Evolutionary conservation across 2,888 invertebrate species (phyloP).

Genomic region (Microplitis deprimator): DNA sequence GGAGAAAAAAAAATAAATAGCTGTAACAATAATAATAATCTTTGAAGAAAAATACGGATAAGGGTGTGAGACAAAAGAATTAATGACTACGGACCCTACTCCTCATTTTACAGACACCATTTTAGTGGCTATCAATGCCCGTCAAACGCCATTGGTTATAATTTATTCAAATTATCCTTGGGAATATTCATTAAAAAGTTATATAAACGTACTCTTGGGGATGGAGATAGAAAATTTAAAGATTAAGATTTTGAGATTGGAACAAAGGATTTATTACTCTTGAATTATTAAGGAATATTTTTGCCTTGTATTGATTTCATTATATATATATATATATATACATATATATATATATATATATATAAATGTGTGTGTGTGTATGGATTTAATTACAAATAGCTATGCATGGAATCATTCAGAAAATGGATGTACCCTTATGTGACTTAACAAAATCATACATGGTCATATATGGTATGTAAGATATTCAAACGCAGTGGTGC

Average conservation of each 20-base stretch:
- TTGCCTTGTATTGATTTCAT: conserved; percentile 9
- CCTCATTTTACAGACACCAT: conserved; percentile 8
- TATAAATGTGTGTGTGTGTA: too few species aligned
- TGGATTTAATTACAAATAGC: too few species aligned
- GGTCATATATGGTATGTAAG: too few species aligned
- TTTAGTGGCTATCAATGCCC: conserved; percentile 63
- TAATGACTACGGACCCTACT: conserved; percentile 22
- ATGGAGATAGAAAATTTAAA: background rate
- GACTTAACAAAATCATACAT: too few species aligned
- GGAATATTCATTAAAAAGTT: conserved; percentile 70
- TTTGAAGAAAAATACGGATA: conserved; percentile 50
- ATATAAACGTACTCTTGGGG: conserved; percentile 27
- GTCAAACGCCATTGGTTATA: conserved; percentile 71
- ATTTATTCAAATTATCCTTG: conserved; percentile 70
- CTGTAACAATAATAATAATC: conserved; percentile 66
- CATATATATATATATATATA: background rate
- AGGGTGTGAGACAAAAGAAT: conserved; percentile 43
- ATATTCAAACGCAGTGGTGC: too few species aligned
- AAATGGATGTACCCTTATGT: too few species aligned
- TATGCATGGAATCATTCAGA: too few species aligned
- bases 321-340: background rate
- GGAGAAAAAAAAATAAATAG: background rate
- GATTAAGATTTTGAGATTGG: background rate
- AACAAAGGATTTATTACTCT: background rate
- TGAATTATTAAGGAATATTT: conserved; percentile 24